Conservation (phyloP, 2,888 invertebrate species). For the Drosophila merina region DNA sequence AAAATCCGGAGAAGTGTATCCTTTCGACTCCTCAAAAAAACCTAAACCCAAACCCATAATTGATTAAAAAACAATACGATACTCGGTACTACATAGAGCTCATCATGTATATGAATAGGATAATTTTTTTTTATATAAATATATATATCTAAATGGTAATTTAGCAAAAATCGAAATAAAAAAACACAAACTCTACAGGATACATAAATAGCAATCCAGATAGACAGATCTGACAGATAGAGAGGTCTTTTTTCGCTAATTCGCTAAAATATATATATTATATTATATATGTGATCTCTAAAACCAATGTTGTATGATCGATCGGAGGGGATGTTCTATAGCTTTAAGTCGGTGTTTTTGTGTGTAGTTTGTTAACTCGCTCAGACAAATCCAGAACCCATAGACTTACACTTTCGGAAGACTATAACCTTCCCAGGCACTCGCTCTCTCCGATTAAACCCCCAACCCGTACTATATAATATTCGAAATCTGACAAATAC, state of each 20-base stretch:
- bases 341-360: conserved; percentile 41
- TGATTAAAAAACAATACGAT: conserved; percentile 28
- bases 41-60: conserved; percentile 51
- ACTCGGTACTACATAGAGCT: conserved; percentile 20
- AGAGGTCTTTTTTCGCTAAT: conserved; percentile 14
- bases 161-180: conserved; percentile 37
- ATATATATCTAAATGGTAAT: conserved; percentile 42
- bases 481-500: neutral
- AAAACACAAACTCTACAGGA: conserved; percentile 8
- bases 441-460: neutral
- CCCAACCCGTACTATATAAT: neutral
- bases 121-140: conserved; percentile 47
- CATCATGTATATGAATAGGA: conserved; percentile 39
- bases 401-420: conserved; percentile 11
- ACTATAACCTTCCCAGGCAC: neutral
- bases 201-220: conserved; percentile 22
- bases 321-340: conserved; percentile 14
- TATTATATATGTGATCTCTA: conserved; percentile 47
- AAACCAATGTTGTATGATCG: conserved; percentile 21
- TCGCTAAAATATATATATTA: conserved; percentile 27
- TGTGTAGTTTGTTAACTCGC: conserved; percentile 47
- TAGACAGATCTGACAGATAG: neutral
- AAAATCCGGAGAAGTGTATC: conserved; percentile 43
- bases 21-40: conserved; percentile 57
- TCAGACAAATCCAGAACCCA: conserved; percentile 44